Percentiles rank a stretch among this genome's conserved stretches.
Evolutionary conservation across 2,888 invertebrate species (phyloP).

Genomic region (Leucania comma): DNA sequence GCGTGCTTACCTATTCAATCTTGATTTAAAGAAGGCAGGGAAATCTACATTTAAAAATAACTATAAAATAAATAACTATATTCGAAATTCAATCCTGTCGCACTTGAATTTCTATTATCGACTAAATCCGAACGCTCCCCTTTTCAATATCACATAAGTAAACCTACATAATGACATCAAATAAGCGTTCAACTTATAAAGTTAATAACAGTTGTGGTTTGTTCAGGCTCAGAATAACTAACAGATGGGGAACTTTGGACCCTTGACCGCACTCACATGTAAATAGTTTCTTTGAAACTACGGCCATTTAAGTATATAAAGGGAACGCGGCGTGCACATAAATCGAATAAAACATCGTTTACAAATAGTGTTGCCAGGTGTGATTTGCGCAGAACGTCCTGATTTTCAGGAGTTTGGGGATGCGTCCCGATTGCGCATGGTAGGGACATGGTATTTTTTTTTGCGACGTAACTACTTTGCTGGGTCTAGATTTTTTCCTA

Average conservation of each 20-base stretch:
- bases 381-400: too few relatives aligned
- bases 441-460: too few relatives aligned
- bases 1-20: too few relatives aligned
- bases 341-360: conserved; percentile 64
- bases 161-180: conserved; percentile 58
- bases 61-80: neutral
- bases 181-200: conserved; percentile 59
- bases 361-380: neutral
- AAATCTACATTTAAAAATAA: too few relatives aligned
- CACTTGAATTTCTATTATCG: conserved; percentile 27
- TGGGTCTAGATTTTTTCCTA: too few relatives aligned
- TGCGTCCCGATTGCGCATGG: too few relatives aligned
- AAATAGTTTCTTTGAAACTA: conserved; percentile 73
- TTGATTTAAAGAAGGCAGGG: too few relatives aligned
- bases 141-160: conserved; percentile 37
- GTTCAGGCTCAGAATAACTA: conserved; percentile 57
- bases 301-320: conserved; percentile 64
- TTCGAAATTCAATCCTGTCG: conserved; percentile 10
- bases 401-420: too few relatives aligned
- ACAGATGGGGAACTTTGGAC: conserved; percentile 50
- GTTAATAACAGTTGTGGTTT: conserved; percentile 65
- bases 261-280: conserved; percentile 70
- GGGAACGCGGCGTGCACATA: conserved; percentile 66
- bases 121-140: conserved; percentile 21
- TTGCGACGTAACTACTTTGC: too few relatives aligned